These are phyloP conservation scores for Pterostichus madidus DNA, from an alignment of 2,888 invertebrate species.

Conservation along the genomic window DNA sequence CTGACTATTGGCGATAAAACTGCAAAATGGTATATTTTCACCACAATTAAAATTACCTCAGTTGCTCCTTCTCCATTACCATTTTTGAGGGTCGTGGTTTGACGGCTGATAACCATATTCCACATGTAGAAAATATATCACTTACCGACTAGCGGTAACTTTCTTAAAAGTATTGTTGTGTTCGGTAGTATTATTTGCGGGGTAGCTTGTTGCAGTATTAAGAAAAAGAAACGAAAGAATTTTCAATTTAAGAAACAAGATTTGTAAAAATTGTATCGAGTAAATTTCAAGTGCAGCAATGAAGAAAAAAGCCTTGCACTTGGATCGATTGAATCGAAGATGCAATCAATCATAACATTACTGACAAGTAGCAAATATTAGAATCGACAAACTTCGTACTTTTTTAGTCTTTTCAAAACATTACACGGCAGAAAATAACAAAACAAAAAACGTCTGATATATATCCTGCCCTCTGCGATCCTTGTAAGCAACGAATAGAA, in stretches of 20 bases:
- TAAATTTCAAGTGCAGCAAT: not conserved
- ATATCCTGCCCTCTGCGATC: constrained; percentile 42
- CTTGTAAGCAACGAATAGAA: constrained; percentile 58
- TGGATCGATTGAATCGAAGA: constrained; percentile 36
- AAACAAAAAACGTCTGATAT: constrained; percentile 52
- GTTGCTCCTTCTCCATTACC: too few species aligned
- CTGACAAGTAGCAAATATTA: constrained; percentile 56
- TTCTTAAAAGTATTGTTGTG: not conserved
- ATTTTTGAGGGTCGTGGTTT: too few species aligned
- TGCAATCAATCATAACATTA: constrained; percentile 41
- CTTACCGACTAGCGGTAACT: too few species aligned
- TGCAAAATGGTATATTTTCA: too few species aligned
- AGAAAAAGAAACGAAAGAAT: not conserved
- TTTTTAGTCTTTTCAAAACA: constrained; percentile 57
- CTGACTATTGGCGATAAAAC: too few species aligned
- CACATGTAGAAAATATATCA: too few species aligned
- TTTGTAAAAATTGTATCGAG: constrained; percentile 20
- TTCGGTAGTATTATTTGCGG: not conserved
- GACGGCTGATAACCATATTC: too few species aligned
- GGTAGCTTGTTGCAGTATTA: too few species aligned
- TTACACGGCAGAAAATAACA: constrained; percentile 52
- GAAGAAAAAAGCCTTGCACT: constrained; percentile 37
- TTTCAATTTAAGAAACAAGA: not conserved
- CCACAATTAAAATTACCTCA: too few species aligned
- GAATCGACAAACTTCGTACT: constrained; percentile 50